A percentile compares a stretch with the other conserved stretches of the same genome.
phyloP scores from a whole-genome alignment of 2,888 invertebrate genomes.

The Nephrotoma guestfalica region DNA sequence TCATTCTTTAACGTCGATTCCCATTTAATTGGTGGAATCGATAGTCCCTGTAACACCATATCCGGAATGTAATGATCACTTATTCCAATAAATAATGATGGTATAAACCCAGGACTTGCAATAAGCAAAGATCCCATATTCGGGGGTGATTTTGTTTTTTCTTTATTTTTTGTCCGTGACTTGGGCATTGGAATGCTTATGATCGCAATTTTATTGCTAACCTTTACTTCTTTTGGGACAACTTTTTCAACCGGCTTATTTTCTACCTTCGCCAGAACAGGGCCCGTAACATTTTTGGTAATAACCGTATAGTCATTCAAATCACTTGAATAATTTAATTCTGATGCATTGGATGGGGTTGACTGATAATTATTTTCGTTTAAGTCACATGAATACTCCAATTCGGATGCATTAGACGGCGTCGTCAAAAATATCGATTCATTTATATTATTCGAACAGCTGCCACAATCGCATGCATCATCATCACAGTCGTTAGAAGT shows the following conservation, averaged over 20 bases:
- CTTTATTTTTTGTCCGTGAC: constrained; percentile 19
- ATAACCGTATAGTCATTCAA: constrained; percentile 15
- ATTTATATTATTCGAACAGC: constrained; percentile 37
- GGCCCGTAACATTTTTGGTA: neutral
- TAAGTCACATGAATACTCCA: constrained; percentile 39
- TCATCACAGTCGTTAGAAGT: constrained; percentile 17
- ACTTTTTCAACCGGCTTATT: constrained; percentile 10
- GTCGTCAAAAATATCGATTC: constrained; percentile 42
- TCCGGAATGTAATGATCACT: constrained; percentile 55
- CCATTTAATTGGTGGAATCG: constrained; percentile 41
- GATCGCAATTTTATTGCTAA: constrained; percentile 27
- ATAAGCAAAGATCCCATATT: constrained; percentile 18
- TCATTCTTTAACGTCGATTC: constrained; percentile 39
- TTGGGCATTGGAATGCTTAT: constrained; percentile 45
- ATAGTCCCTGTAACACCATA: constrained; percentile 59
- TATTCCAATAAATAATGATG: constrained; percentile 45
- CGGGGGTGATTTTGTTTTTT: neutral
- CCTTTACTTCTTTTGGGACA: constrained; percentile 6
- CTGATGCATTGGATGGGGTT: constrained; percentile 66
- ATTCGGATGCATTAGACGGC: constrained; percentile 64
- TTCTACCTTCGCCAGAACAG: neutral
- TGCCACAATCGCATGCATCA: constrained; percentile 38
- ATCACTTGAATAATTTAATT: constrained; percentile 42
- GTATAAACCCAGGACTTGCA: constrained; percentile 36
- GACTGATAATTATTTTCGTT: constrained; percentile 22